These are phyloP conservation scores for Semnornis frantzii DNA, from an alignment of 2,113 vertebrate genomes.

Conservation along the genomic window DNA sequence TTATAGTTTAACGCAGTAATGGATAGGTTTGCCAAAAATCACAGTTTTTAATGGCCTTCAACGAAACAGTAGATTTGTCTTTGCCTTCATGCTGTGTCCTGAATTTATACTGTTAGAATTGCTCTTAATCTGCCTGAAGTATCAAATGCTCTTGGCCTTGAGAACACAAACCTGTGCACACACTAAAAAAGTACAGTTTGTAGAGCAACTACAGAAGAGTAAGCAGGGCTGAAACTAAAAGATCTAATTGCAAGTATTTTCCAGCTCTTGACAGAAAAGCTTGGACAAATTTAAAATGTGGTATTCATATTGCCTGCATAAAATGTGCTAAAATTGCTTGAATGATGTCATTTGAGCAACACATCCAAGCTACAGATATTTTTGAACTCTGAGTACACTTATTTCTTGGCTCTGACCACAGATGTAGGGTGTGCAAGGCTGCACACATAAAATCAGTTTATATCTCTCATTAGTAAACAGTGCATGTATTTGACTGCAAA, in stretches of 20 bases:
- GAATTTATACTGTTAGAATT: conserved; percentile 55
- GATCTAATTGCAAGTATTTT: conserved; percentile 35
- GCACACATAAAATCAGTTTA: neutral
- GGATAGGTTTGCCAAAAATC: conserved; percentile 76
- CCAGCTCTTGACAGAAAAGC: conserved; percentile 45
- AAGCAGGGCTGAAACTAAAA: conserved; percentile 25
- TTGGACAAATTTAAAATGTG: conserved; percentile 46
- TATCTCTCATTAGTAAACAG: neutral
- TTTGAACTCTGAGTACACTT: conserved; percentile 18
- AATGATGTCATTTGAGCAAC: conserved; percentile 40
- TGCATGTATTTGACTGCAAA: neutral
- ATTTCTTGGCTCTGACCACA: neutral
- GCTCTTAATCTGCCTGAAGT: conserved; percentile 63
- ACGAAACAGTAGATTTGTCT: conserved; percentile 72
- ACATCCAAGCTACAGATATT: conserved; percentile 18
- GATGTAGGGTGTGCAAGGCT: neutral
- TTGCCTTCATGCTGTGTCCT: conserved; percentile 66
- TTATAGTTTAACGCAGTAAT: conserved; percentile 72
- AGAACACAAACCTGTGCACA: conserved; percentile 35
- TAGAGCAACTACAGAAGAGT: conserved; percentile 16
- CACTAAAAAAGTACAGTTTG: conserved; percentile 14
- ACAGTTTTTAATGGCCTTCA: conserved; percentile 74
- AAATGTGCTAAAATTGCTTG: conserved; percentile 21
- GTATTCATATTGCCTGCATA: conserved; percentile 11
- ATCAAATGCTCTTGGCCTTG: conserved; percentile 57